Evolutionary conservation across 92 coral and sea anemone genomes (phyloP).

Genomic region (Hydrozoanthus gracilis): DNA sequence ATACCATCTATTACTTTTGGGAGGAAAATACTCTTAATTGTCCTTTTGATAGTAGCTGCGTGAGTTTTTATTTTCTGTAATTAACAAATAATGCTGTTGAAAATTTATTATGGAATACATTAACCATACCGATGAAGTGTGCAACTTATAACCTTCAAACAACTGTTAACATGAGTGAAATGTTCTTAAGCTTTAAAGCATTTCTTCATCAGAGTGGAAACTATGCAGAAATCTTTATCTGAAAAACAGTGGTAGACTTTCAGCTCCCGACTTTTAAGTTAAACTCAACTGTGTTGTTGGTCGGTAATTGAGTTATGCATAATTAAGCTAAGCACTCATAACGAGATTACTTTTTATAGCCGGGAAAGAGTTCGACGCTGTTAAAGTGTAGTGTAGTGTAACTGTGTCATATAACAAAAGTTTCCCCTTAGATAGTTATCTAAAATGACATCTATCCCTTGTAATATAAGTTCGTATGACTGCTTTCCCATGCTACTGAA

Average conservation of each 20-base stretch:
- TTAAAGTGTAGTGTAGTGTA: no score
- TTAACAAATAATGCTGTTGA: neutral
- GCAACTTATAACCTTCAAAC: neutral
- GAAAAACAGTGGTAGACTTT: neutral
- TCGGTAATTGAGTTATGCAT: constrained; percentile 34
- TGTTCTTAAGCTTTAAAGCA: neutral
- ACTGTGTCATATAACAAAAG: no score
- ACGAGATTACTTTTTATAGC: no score
- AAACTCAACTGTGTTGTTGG: neutral
- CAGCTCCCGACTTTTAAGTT: neutral
- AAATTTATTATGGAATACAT: no score
- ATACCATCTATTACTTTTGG: neutral
- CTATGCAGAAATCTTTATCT: neutral
- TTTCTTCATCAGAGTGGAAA: neutral
- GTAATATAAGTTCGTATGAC: no score
- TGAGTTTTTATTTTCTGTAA: neutral
- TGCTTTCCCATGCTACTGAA: no score
- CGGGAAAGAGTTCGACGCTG: no score
- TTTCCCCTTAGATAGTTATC: no score
- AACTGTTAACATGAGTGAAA: no score
- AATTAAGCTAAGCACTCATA: neutral
- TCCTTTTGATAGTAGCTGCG: neutral
- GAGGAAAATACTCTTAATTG: neutral
- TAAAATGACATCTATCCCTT: no score
- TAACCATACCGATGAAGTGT: neutral